Conservation (phyloP, 2,888 invertebrate species). For the Perizoma flavofasciatum region DNA sequence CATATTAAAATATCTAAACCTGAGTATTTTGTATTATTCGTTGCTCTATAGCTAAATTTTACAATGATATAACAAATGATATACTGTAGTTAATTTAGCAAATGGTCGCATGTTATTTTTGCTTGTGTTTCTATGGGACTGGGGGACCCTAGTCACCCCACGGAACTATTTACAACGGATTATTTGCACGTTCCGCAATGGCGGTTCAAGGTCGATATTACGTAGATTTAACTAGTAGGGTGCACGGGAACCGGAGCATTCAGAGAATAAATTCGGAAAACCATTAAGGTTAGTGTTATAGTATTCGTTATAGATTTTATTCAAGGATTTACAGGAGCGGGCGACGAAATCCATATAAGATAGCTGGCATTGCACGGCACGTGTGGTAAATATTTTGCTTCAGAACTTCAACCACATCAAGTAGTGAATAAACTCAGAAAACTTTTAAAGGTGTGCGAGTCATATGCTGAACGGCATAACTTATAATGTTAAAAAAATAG, state of each 20-base stretch:
- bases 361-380: too few relatives aligned
- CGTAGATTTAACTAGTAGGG: slow-evolving; percentile 61
- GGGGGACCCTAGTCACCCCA: slow-evolving; percentile 37
- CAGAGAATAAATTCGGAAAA: slow-evolving; percentile 20
- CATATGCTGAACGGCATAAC: too few relatives aligned
- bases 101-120: slow-evolving; percentile 20
- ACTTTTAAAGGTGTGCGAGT: too few relatives aligned
- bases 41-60: background rate
- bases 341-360: too few relatives aligned
- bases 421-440: too few relatives aligned
- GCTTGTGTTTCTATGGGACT: slow-evolving; percentile 28
- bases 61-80: background rate
- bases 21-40: background rate
- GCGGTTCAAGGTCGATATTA: slow-evolving; percentile 69
- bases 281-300: slow-evolving; percentile 14
- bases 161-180: slow-evolving; percentile 54
- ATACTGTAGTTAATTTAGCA: slow-evolving; percentile 11
- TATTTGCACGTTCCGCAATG: slow-evolving; percentile 61
- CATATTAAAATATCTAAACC: slow-evolving; percentile 10
- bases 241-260: slow-evolving; percentile 40
- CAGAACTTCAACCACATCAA: too few relatives aligned
- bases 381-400: too few relatives aligned
- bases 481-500: too few relatives aligned
- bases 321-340: background rate
- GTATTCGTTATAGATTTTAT: slow-evolving; percentile 2